Conservation (phyloP, 2,113 vertebrate genomes). For the Danionella cerebrum region DNA sequence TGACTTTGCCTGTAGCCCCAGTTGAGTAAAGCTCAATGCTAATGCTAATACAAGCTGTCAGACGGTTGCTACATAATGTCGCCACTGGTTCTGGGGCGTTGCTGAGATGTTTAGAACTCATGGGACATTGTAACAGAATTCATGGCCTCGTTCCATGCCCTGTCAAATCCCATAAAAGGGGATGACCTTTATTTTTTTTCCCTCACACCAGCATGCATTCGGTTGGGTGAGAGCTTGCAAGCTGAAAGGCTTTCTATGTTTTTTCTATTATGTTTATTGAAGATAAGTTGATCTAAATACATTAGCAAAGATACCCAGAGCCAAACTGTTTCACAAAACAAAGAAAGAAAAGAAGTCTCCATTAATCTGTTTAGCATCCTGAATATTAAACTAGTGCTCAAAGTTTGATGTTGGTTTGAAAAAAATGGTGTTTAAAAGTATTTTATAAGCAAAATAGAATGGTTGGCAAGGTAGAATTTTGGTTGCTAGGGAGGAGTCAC, state of each 20-base stretch:
- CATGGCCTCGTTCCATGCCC: not conserved
- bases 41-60: slow-evolving; percentile 13
- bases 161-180: slow-evolving; percentile 13
- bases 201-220: slow-evolving; percentile 20
- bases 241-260: not conserved
- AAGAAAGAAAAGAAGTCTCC: too few relatives aligned
- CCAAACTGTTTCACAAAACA: too few relatives aligned
- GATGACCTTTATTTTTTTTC: slow-evolving; percentile 15
- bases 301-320: too few relatives aligned
- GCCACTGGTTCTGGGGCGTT: slow-evolving; percentile 29
- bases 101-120: not conserved
- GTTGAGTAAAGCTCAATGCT: not conserved
- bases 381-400: too few relatives aligned
- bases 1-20: not conserved
- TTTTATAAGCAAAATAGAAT: too few relatives aligned
- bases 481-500: too few relatives aligned
- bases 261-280: too few relatives aligned
- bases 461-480: too few relatives aligned
- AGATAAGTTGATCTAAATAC: too few relatives aligned
- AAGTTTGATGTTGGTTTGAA: too few relatives aligned
- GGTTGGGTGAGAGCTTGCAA: not conserved
- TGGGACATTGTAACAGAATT: not conserved
- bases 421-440: too few relatives aligned
- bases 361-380: too few relatives aligned
- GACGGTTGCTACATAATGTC: slow-evolving; percentile 23